A percentile compares a stretch with the other conserved stretches of the same genome.
Conservation (phyloP, 2,797 vertebrate species). For the Sylvia borin region DNA sequence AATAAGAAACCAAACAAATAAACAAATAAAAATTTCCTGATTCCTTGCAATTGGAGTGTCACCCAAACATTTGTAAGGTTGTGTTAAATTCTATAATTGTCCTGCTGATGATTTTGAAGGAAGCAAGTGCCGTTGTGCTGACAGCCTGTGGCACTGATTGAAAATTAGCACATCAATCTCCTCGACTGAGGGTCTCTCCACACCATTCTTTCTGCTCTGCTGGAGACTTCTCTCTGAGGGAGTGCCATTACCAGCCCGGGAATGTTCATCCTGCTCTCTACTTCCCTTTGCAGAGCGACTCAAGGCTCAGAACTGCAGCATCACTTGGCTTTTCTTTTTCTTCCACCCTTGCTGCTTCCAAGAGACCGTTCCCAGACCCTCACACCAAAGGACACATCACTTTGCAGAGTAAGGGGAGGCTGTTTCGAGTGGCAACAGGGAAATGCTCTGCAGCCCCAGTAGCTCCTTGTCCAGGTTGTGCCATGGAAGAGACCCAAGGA, state of each 20-base stretch:
- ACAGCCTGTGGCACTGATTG: background rate
- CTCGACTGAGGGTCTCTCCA: slow-evolving; percentile 8
- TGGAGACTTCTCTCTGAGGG: slow-evolving; percentile 43
- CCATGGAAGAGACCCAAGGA: no score
- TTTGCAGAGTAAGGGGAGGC: background rate
- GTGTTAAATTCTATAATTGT: background rate
- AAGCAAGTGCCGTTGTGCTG: background rate
- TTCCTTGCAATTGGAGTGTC: background rate
- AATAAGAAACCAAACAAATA: slow-evolving; percentile 33
- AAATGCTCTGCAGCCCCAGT: background rate
- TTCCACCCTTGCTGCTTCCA: background rate
- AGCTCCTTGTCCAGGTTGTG: no score
- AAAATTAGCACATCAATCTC: slow-evolving; percentile 54
- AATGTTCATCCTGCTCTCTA: slow-evolving; percentile 8
- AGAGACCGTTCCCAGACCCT: background rate
- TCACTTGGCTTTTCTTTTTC: background rate
- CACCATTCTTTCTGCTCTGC: background rate
- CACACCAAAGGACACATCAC: background rate
- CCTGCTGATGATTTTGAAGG: slow-evolving; percentile 13
- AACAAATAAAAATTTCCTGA: background rate
- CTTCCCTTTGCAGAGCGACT: background rate
- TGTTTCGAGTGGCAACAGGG: background rate
- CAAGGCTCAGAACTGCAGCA: background rate
- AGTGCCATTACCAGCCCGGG: slow-evolving; percentile 46
- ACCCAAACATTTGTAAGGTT: background rate